A percentile compares a stretch with the other conserved stretches of the same genome.
Evolutionary conservation across 2,888 invertebrate species (phyloP).

Genomic region (Salpingus planirostris): DNA sequence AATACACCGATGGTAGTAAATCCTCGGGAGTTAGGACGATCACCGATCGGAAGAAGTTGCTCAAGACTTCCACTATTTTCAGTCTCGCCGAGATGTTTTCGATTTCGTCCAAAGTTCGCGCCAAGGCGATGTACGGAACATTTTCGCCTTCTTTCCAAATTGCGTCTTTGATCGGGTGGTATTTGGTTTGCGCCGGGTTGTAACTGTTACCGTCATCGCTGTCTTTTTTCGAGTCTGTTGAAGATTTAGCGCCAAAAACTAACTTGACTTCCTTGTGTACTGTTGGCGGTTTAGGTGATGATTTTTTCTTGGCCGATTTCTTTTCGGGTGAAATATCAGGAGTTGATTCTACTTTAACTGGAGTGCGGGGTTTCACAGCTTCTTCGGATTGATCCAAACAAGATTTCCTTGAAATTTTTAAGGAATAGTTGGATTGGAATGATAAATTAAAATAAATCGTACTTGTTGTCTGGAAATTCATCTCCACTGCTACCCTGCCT

Average conservation of each 20-base stretch:
- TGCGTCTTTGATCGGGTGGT: conserved; percentile 77
- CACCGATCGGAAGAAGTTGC: conserved; percentile 89
- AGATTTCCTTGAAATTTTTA: too few relatives aligned
- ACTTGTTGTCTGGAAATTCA: too few relatives aligned
- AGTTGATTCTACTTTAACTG: too few relatives aligned
- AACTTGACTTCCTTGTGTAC: not conserved
- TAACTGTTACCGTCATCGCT: conserved; percentile 52
- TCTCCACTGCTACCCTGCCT: too few relatives aligned
- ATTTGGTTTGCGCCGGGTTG: conserved; percentile 62
- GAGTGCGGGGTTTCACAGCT: too few relatives aligned
- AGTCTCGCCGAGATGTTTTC: conserved; percentile 78
- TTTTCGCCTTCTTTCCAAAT: conserved; percentile 69
- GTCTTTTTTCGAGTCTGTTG: not conserved
- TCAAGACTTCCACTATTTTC: conserved; percentile 83
- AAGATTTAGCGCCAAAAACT: not conserved
- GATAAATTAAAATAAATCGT: too few relatives aligned
- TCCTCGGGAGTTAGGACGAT: conserved; percentile 84
- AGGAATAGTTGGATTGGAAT: too few relatives aligned
- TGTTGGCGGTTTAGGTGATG: too few relatives aligned
- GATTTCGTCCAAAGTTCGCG: conserved; percentile 82
- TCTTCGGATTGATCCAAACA: too few relatives aligned
- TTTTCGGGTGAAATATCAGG: conserved; percentile 1
- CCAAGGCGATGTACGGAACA: conserved; percentile 87
- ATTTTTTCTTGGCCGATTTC: not conserved
- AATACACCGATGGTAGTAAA: conserved; percentile 79